Evolutionary conservation across 1,140 invertebrate genomes (phyloP).

Genomic region (Drosophila takahashii): DNA sequence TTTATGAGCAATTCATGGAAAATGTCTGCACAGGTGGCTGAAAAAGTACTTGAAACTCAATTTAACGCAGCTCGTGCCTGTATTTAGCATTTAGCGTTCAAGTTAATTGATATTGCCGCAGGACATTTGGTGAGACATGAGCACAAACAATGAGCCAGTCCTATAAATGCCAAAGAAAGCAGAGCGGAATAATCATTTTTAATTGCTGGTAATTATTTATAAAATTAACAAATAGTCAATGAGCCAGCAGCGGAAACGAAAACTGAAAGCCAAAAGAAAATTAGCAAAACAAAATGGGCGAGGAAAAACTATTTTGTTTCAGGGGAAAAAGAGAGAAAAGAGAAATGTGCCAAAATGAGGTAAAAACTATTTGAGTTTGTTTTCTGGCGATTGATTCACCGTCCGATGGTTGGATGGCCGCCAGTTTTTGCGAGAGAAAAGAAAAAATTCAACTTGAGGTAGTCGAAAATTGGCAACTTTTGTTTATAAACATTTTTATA

Average conservation of each 20-base stretch:
- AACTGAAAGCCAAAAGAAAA: constrained; percentile 18
- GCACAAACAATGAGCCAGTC: constrained; percentile 15
- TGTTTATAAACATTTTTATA: constrained; percentile 18
- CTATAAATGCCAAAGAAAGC: constrained; percentile 35
- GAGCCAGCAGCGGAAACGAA: constrained; percentile 43
- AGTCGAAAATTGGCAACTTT: constrained; percentile 7
- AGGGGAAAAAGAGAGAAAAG: constrained; percentile 1
- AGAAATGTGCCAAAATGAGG: constrained; percentile 1
- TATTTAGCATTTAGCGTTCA: constrained; percentile 46
- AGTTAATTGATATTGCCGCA: constrained; percentile 73
- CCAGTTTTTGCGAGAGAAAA: constrained; percentile 13
- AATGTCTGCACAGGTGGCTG: constrained; percentile 66
- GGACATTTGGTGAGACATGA: constrained; percentile 39
- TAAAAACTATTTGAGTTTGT: constrained; percentile 28
- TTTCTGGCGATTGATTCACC: constrained; percentile 26
- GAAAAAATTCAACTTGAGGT: constrained; percentile 4
- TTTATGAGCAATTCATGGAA: constrained; percentile 68
- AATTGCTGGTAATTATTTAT: constrained; percentile 70
- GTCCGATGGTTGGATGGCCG: constrained; percentile 16
- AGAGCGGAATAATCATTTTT: constrained; percentile 22
- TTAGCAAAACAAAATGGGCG: constrained; percentile 13
- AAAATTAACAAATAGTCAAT: constrained; percentile 45
- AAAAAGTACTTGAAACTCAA: constrained; percentile 50
- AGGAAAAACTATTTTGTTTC: constrained; percentile 24
- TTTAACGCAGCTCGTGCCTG: constrained; percentile 45